phyloP scores from a whole-genome alignment of 2,797 vertebrate species.

The Babyrousa celebensis region DNA sequence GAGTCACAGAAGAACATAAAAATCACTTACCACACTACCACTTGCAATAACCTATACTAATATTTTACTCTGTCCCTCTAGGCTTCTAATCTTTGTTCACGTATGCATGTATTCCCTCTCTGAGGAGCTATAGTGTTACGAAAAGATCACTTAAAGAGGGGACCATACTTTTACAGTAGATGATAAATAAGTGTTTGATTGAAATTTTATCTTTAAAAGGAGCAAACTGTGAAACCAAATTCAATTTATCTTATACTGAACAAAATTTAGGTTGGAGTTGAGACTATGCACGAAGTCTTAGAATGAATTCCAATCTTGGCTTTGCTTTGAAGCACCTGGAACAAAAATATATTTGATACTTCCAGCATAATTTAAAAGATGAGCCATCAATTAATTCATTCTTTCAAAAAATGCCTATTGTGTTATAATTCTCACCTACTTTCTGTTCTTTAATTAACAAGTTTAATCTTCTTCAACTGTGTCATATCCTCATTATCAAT shows the following conservation, averaged over 20 bases:
- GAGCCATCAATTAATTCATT: not conserved
- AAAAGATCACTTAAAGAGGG: not conserved
- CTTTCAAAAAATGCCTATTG: not conserved
- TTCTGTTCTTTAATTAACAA: slow-evolving; percentile 10
- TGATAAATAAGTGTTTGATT: not conserved
- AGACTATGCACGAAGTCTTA: not conserved
- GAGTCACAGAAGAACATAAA: not conserved
- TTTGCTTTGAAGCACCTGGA: not conserved
- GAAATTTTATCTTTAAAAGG: slow-evolving; percentile 13
- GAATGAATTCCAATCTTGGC: not conserved
- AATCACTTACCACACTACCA: not conserved
- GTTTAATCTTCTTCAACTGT: slow-evolving; percentile 8
- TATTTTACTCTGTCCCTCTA: not conserved
- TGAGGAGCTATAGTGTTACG: not conserved
- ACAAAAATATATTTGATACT: not conserved
- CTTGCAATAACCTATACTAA: not conserved
- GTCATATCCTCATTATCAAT: not conserved
- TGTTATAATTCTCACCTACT: not conserved
- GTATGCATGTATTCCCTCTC: not conserved
- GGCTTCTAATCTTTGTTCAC: not conserved
- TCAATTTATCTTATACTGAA: not conserved
- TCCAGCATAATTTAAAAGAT: not conserved
- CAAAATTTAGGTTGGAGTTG: not conserved
- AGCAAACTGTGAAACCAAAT: slow-evolving; percentile 4
- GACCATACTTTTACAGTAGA: not conserved